Base-by-base conservation (phyloP, 1,140 invertebrate genomes). In the Pemphigus obesinymphae region DNA sequence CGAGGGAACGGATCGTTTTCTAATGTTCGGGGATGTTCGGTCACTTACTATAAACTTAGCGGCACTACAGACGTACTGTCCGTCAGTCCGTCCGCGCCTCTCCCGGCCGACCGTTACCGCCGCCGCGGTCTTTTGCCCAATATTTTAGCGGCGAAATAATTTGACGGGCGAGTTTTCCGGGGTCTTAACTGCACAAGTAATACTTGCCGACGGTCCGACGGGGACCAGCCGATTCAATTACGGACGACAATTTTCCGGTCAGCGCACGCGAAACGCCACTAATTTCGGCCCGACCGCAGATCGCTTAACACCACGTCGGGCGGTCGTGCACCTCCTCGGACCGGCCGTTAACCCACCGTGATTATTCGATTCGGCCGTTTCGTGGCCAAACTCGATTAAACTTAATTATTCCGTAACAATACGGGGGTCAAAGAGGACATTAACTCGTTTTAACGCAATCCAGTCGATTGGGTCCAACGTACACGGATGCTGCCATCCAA, bases 221-320 rank as follows among this genome's bases (percentile, higher is more conserved):
- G n/a, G 70, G 43, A 73, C 23, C 26, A 10, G 17, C 70, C n/a
- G 70, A 29, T 73, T 73, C 70, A 73, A 73, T 73, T 73, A 48
- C 70, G 48, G 26, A 48, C 43, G 48, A 48, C 8, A 23, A 73
- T 73, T 73, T 73, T 73, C 70, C 70, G 40, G 70, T 3, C 37
- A 13, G 13, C 17, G 43, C 7, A 48, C 48, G 23, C 17, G 20
- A 11, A 48, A 26, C 48, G 26, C 6, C 13, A 48, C 43, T 73
- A 48, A 73, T 73, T 73, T 48, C n/a, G n/a, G n/a, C 8, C 43
- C 63, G 20, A n/a, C 34, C 8, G 1, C 63, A n/a, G 20, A 37
- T 23, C n/a, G 31, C 31, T 4, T 68, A 20, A 68, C 13, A 40
- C 37, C 63, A 13, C n/a, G 20, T 2, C 3, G 4, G 3, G 10